Conservation (phyloP, 2,797 vertebrate genomes). For the Anniella stebbinsi region DNA sequence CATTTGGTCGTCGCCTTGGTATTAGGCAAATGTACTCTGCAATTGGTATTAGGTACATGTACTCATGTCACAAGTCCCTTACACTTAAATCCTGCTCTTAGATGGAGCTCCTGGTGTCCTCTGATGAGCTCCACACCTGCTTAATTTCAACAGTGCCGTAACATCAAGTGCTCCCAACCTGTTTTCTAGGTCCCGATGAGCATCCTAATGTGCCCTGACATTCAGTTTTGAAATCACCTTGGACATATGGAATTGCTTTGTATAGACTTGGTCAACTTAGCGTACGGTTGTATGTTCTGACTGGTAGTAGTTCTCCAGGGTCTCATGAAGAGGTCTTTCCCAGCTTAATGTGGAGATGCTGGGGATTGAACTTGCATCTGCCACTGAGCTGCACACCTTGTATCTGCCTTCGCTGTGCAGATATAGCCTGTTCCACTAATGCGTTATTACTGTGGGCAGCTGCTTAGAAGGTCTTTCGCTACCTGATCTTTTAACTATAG, state of each 20-base stretch:
- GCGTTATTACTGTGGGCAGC: background rate
- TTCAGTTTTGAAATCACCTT: background rate
- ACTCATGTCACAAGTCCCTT: background rate
- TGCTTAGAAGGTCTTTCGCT: background rate
- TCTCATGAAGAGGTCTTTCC: background rate
- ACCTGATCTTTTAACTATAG: background rate
- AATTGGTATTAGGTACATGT: background rate
- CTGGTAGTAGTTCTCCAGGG: background rate
- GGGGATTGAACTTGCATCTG: background rate
- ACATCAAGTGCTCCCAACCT: background rate
- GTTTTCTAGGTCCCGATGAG: background rate
- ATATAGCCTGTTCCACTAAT: background rate
- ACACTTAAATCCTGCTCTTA: background rate
- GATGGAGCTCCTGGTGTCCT: background rate
- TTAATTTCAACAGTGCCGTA: background rate
- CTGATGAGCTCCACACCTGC: background rate
- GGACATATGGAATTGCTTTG: background rate
- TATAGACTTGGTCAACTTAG: background rate
- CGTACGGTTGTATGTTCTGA: background rate
- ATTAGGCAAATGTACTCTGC: background rate
- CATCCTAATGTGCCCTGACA: background rate
- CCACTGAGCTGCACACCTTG: background rate
- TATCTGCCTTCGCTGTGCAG: background rate
- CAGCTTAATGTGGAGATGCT: background rate
- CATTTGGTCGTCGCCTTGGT: background rate